Base-by-base conservation (phyloP, 2,113 vertebrate species). In the Nanger granti region DNA sequence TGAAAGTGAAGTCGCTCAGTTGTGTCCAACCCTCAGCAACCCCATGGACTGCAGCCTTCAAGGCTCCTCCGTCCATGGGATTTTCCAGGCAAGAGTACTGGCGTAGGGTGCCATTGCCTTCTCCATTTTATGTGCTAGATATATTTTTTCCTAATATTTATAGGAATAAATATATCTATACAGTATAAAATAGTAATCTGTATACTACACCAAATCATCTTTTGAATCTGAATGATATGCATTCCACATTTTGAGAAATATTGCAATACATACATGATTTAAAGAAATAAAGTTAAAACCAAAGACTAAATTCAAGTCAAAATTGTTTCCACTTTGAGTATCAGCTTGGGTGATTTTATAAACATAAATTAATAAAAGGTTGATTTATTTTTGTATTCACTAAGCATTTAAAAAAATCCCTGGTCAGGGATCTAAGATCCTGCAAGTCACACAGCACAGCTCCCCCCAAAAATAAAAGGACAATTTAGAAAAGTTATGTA, bases 301-400 rank as follows among this genome's bases (percentile, higher is more conserved):
- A 95, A 95, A 93, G 59, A 86, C n/a, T 37, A 90, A 91, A 95
- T 88, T 28, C 49, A 73, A 94, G 59, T 84, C 26, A 82, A 97
- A 79, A 83, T 62, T 26, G 14, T 94, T 89, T 96, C 54, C 47
- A 64, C 15, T n/a, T 54, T 94, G 37, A 89, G 41, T 17, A 34
- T 47, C 79, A 55, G 90, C 18, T 9, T 52, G 41, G 5, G 17
- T 80, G 37, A 86, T 44, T 93, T 89, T 60, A 95, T 82, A 24
- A 97, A 93, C 90, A 85, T 87, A 93, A 89, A 83, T 76, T 84
- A 88, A 34, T 69, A 96, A 89, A 69, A 95, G 52, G 31, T 83
- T 85, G 31, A 64, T 69, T 96, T 92, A 89, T 85, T 44, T 91
- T 86, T 84, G 26, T 31, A 92, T 82, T 93, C 73, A 92, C 11